Percentiles rank a stretch among this genome's conserved stretches.
phyloP scores from a whole-genome alignment of 2,113 vertebrate species.

The Macaca fascicularis region DNA sequence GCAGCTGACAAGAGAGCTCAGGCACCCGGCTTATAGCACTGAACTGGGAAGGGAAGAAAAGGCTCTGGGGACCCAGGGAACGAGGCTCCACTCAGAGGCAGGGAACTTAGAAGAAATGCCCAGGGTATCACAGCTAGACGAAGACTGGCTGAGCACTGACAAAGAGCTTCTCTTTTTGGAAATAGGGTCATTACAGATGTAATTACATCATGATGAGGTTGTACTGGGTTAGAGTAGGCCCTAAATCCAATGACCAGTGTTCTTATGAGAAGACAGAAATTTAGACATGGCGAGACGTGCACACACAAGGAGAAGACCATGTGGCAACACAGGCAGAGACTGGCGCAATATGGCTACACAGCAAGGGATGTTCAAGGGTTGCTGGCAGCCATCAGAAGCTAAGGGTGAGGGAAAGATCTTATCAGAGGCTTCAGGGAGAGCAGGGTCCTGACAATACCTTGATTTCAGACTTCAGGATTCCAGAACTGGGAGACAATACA shows the following conservation, averaged over 20 bases:
- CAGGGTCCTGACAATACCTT: fast-evolving
- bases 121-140: not conserved
- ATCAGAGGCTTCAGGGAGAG: not conserved
- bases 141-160: fast-evolving
- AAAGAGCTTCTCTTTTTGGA: not conserved
- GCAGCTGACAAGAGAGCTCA: fast-evolving
- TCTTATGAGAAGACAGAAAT: not conserved
- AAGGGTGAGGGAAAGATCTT: not conserved
- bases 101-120: too few species aligned
- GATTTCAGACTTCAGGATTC: not conserved
- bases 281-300: not conserved
- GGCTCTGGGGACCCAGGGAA: fast-evolving
- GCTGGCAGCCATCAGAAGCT: fast-evolving
- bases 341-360: fast-evolving
- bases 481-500: not conserved
- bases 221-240: fast-evolving
- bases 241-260: not conserved
- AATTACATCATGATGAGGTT: not conserved
- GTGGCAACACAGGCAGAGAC: not conserved
- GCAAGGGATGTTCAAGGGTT: too few species aligned
- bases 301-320: fast-evolving
- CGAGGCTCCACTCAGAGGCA: not conserved
- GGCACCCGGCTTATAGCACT: not conserved
- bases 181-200: not conserved
- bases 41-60: not conserved